Evolutionary conservation across 1,140 invertebrate genomes (phyloP), one percentile per base, ranked within the genome.

Genomic region (Streblospio benedicti): DNA sequence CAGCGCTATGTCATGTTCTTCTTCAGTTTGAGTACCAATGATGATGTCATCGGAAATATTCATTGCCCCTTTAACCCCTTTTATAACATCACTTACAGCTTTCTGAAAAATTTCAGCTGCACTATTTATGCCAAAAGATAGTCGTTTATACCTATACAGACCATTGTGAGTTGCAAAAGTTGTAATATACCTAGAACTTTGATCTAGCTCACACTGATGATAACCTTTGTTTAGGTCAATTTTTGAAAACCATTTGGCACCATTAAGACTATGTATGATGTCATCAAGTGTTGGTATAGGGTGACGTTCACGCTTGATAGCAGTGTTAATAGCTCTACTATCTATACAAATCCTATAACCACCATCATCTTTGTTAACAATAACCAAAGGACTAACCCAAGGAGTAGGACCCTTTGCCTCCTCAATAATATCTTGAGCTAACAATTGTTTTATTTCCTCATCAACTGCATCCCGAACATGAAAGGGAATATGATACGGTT

Each of bases 211-310:
- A 44, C 66, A 44, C 54, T 69, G 66, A n/a, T 45, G 60, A 32
- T 55, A 67, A 25, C 64, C 67, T 32, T 38, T 18, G 28, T 58
- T 62, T 12, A 60, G 28, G 47, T 67, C 67, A 18, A 69, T 43
- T 28, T 62, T 66, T 14, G 50, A 51, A 31, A 63, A 66, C 38
- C 44, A 20, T 0, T 28, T 45, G 2, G 23, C 44, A 12, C 44
- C 52, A 1, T n/a, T 27, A 23, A 61, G 45, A 47, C 57, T 43
- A 1, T 44, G 43, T 14, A 57, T 14, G 14, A 28, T 56, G 31
- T 61, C 53, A 25, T 61, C 60, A 3, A 57, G 16, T 38, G 60
- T 61, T 9, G 25, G 60, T 1, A 61, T 45, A 18, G 60, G 60
- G n/a, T 57, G 38, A 6, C 43, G 12, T 32, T 61, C 60, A 18